phyloP scores from a whole-genome alignment of 2,888 invertebrate species.

The Agriotes lineatus region DNA sequence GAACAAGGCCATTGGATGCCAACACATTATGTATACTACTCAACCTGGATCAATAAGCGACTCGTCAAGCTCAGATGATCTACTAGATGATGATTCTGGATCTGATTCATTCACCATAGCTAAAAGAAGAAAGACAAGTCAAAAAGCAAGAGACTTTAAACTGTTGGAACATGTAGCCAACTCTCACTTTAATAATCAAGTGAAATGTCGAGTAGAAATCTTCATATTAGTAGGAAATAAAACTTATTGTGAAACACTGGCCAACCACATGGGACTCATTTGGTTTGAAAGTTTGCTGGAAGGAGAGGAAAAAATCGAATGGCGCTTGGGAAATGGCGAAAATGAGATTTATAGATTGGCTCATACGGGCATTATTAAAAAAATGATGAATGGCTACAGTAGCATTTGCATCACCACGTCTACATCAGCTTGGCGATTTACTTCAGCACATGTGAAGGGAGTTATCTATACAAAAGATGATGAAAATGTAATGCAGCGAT shows the following conservation, averaged over 20 bases:
- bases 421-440: neutral
- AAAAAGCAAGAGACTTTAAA: slow-evolving; percentile 1
- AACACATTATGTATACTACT: neutral
- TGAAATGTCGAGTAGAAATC: slow-evolving; percentile 3
- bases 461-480: neutral
- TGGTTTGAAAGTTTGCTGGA: no score
- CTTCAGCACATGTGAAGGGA: slow-evolving; percentile 6
- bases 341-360: slow-evolving; percentile 3
- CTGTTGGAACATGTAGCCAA: neutral
- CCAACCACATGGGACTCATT: slow-evolving; percentile 1
- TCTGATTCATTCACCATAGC: neutral
- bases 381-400: slow-evolving; percentile 9
- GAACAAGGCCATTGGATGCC: neutral
- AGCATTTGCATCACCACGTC: slow-evolving; percentile 4
- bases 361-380: neutral
- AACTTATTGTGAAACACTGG: slow-evolving; percentile 7
- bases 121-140: no score
- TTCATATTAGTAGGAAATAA: no score
- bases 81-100: neutral
- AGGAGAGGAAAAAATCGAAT: neutral
- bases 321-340: neutral
- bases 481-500: no score
- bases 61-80: neutral
- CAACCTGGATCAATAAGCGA: neutral
- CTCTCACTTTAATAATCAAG: slow-evolving; percentile 3